phyloP scores from a whole-genome alignment of 2,888 invertebrate genomes.

The Agrochola litura region DNA sequence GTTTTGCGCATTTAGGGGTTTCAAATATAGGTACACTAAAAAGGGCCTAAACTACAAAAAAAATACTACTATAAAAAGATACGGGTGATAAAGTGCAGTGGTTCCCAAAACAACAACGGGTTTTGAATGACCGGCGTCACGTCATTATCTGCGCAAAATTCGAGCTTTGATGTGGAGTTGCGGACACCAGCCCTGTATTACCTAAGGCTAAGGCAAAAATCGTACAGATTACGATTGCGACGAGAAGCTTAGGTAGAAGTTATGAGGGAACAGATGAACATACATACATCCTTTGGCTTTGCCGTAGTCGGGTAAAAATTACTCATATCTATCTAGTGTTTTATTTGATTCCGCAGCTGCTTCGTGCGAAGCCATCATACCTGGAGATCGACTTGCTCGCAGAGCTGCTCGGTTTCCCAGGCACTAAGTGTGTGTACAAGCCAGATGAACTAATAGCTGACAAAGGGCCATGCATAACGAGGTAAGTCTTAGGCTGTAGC shows the following conservation, averaged over 20 bases:
- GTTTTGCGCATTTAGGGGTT: no score
- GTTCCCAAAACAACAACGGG: no score
- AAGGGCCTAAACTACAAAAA: no score
- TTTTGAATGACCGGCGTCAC: no score
- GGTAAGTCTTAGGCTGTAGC: conserved; percentile 62
- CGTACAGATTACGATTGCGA: no score
- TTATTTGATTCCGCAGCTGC: conserved; percentile 69
- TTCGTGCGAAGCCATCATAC: conserved; percentile 82
- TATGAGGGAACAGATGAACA: background rate
- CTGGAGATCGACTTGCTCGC: conserved; percentile 82
- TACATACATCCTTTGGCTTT: background rate
- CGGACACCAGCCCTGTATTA: background rate
- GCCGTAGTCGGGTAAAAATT: background rate
- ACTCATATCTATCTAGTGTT: background rate
- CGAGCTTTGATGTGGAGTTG: background rate
- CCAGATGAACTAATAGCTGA: conserved; percentile 47
- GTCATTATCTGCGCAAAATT: background rate
- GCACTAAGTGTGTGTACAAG: conserved; percentile 76
- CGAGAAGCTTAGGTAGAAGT: background rate
- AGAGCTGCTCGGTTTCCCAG: conserved; percentile 81
- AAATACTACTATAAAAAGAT: no score
- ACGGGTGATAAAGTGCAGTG: no score
- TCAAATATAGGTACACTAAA: no score
- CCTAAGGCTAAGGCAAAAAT: background rate
- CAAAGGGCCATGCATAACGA: conserved; percentile 72